phyloP scores from a whole-genome alignment of 1,140 invertebrate genomes.

The Drosophila setifemur region DNA sequence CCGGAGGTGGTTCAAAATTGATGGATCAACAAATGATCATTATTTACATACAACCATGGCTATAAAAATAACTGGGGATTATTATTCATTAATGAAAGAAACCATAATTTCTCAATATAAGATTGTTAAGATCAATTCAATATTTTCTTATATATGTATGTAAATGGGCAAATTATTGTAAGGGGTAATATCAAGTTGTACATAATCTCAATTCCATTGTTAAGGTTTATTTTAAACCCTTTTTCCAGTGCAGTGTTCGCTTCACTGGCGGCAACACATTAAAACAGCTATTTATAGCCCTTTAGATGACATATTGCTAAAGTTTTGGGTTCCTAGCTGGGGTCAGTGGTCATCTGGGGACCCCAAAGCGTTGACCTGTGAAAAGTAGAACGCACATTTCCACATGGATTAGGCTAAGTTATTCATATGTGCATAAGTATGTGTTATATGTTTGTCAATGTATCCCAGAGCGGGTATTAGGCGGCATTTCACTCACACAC shows the following conservation, averaged over 20 bases:
- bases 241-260: constrained; percentile 1
- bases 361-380: constrained; percentile 63
- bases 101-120: too few species aligned
- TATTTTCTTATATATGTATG: too few species aligned
- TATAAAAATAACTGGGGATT: too few species aligned
- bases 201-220: background rate
- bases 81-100: too few species aligned
- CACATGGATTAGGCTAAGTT: constrained; percentile 30
- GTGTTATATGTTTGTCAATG: constrained; percentile 17
- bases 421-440: too few species aligned
- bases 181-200: too few species aligned
- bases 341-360: constrained; percentile 31
- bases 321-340: constrained; percentile 50
- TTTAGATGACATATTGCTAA: constrained; percentile 65
- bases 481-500: background rate
- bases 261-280: constrained; percentile 29
- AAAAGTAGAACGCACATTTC: constrained; percentile 54
- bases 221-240: background rate
- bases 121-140: too few species aligned
- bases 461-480: constrained; percentile 44
- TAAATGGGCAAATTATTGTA: too few species aligned
- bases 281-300: constrained; percentile 59
- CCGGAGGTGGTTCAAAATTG: too few species aligned
- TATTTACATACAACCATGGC: too few species aligned
- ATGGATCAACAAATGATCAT: too few species aligned